phyloP scores from a whole-genome alignment of 1,140 invertebrate genomes.

The Dinoponera quadriceps region DNA sequence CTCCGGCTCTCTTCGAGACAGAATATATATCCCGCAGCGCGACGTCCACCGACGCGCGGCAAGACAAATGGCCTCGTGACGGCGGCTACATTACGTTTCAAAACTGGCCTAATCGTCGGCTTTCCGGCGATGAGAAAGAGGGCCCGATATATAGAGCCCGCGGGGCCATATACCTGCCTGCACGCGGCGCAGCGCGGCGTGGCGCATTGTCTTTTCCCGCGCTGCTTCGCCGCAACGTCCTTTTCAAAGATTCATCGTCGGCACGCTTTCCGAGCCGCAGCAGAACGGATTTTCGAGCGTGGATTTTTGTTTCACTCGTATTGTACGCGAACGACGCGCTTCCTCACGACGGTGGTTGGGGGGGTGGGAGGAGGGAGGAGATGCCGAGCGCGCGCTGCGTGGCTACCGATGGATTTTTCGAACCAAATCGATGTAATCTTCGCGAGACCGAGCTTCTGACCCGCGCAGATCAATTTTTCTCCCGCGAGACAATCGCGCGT shows the following conservation, averaged over 20 bases:
- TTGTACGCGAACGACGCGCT: constrained; percentile 4
- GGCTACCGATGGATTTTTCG: neutral
- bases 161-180: constrained; percentile 61
- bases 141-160: constrained; percentile 66
- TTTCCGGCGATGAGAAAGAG: constrained; percentile 74
- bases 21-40: constrained; percentile 81
- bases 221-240: constrained; percentile 14
- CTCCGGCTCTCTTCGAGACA: constrained; percentile 66
- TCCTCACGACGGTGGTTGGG: neutral
- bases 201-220: constrained; percentile 65
- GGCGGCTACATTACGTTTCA: constrained; percentile 84
- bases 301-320: constrained; percentile 19
- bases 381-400: too few species aligned
- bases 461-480: neutral
- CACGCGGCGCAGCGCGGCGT: neutral
- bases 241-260: constrained; percentile 61
- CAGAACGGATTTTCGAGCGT: constrained; percentile 51
- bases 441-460: neutral
- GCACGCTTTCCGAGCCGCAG: constrained; percentile 58
- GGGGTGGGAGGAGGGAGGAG: neutral
- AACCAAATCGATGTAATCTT: neutral
- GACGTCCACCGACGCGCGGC: constrained; percentile 79
- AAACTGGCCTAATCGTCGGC: constrained; percentile 80
- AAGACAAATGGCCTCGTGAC: constrained; percentile 84
- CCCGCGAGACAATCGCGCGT: neutral